A percentile compares a stretch with the other conserved stretches of the same genome.
phyloP scores from a whole-genome alignment of 2,113 vertebrate genomes.

The Vireo altiloquus region DNA sequence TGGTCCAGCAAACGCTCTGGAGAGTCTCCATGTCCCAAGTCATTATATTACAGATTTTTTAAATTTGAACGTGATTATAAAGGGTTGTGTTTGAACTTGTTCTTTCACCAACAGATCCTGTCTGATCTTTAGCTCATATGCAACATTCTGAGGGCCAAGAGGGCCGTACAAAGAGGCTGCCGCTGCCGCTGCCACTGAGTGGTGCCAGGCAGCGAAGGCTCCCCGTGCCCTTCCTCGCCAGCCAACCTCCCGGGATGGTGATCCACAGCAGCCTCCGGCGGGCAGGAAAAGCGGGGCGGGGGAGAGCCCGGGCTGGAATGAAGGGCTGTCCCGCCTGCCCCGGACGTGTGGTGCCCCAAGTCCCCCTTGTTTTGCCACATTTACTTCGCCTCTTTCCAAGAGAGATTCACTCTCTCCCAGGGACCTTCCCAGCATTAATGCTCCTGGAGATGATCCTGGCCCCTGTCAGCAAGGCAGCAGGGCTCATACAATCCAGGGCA shows the following conservation, averaged over 20 bases:
- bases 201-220: not conserved
- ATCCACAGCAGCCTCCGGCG: not conserved
- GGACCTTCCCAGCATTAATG: not conserved
- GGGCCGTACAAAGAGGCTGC: too few species aligned
- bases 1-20: fast-evolving
- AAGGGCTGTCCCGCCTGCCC: not conserved
- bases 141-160: not conserved
- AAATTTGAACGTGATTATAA: not conserved
- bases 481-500: not conserved
- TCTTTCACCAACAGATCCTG: not conserved
- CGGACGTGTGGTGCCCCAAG: not conserved
- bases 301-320: not conserved
- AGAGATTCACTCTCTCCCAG: not conserved
- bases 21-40: not conserved
- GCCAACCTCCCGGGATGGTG: not conserved
- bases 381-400: too few species aligned
- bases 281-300: fast-evolving
- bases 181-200: fast-evolving
- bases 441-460: not conserved
- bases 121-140: not conserved
- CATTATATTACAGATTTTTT: not conserved
- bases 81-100: not conserved
- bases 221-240: fast-evolving
- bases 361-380: not conserved
- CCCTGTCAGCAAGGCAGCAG: not conserved